Conservation (phyloP, 2,888 invertebrate genomes). For the Cyclophora albipunctata region DNA sequence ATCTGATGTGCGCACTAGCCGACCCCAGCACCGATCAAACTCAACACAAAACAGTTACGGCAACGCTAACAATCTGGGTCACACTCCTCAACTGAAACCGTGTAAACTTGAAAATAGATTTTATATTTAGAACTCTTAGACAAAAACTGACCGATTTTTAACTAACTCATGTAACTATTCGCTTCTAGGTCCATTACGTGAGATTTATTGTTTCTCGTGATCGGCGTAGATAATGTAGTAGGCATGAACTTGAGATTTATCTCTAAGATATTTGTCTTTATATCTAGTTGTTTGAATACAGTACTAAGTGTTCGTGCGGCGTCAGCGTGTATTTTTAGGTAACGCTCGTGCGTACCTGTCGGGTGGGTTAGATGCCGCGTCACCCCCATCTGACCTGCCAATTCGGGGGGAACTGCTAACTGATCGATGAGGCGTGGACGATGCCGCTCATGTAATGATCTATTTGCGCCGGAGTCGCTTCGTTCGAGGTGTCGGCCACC, state of each 20-base stretch:
- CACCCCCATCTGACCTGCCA: conserved; percentile 46
- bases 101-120: conserved; percentile 70
- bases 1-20: conserved; percentile 8
- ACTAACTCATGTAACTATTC: conserved; percentile 7
- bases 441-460: conserved; percentile 38
- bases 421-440: conserved; percentile 51
- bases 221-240: too few relatives aligned
- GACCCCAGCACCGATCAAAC: background rate
- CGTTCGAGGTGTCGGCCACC: conserved; percentile 20
- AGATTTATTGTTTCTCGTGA: too few relatives aligned
- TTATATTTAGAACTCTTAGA: conserved; percentile 44
- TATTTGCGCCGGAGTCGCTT: conserved; percentile 31
- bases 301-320: conserved; percentile 10
- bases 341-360: conserved; percentile 39
- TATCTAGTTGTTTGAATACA: background rate
- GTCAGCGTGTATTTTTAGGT: conserved; percentile 31
- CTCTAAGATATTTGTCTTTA: background rate
- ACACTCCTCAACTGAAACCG: conserved; percentile 46
- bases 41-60: conserved; percentile 3
- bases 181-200: background rate
- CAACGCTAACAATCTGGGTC: conserved; percentile 56
- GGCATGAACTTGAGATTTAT: background rate
- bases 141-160: conserved; percentile 32
- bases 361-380: conserved; percentile 28
- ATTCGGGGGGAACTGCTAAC: conserved; percentile 47